These are phyloP conservation scores for Micromesistius poutassou DNA, from an alignment of 2,797 vertebrate genomes.

Conservation along the genomic window DNA sequence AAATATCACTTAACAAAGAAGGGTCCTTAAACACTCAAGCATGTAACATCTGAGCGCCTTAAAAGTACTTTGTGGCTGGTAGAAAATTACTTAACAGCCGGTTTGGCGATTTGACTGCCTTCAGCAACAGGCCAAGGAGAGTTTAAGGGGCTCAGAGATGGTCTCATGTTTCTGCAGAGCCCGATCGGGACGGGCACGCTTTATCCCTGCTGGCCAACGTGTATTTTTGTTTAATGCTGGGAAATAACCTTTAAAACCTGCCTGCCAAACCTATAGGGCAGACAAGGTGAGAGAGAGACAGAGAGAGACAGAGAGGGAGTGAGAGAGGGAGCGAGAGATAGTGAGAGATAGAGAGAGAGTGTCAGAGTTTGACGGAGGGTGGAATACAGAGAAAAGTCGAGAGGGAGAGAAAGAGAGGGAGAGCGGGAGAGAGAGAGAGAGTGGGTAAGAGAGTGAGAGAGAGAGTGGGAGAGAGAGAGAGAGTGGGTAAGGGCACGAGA, in stretches of 20 bases:
- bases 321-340: not conserved
- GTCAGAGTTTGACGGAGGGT: not conserved
- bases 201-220: no score
- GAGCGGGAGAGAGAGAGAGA: not conserved
- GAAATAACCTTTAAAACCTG: constrained; percentile 39
- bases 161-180: constrained; percentile 30
- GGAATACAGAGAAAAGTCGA: not conserved
- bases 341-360: not conserved
- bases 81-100: constrained; percentile 39
- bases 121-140: constrained; percentile 38
- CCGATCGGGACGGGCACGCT: no score
- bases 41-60: constrained; percentile 7
- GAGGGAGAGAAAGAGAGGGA: not conserved
- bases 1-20: not conserved
- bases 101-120: constrained; percentile 28
- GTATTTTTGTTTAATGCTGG: constrained; percentile 39
- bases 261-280: not conserved
- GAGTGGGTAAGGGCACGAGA: not conserved
- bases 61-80: not conserved
- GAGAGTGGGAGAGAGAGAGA: not conserved
- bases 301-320: not conserved
- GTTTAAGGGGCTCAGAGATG: constrained; percentile 43
- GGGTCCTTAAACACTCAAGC: not conserved
- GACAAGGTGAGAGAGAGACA: not conserved
- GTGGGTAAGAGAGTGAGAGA: not conserved